Evolutionary conservation across 2,113 vertebrate species (phyloP).

Genomic region (Condylura cristata): DNA sequence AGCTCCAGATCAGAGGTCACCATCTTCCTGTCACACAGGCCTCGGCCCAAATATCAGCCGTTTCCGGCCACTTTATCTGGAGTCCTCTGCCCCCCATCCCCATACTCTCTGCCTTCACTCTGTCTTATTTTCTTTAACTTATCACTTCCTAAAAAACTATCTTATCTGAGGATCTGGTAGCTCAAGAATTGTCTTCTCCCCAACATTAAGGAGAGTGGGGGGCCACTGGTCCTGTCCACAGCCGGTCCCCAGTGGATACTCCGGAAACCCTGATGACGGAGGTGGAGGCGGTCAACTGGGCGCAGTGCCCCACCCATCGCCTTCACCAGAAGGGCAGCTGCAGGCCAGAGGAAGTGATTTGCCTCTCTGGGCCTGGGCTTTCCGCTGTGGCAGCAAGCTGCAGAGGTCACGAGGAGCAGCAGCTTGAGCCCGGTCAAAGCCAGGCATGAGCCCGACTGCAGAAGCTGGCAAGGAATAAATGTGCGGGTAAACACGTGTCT

Average conservation of each 20-base stretch:
- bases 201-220: not conserved
- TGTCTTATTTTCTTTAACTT: not conserved
- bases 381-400: not conserved
- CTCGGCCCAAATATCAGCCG: not conserved
- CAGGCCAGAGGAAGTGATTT: not conserved
- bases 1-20: not conserved
- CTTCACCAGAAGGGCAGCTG: not conserved
- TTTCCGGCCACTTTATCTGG: not conserved
- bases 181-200: not conserved
- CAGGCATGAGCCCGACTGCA: not conserved
- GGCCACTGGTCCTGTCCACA: not conserved
- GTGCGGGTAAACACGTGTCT: not conserved
- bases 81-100: not conserved
- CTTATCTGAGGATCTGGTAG: not conserved
- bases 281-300: too few species aligned
- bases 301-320: not conserved
- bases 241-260: not conserved
- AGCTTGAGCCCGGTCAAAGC: not conserved
- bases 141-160: constrained; percentile 20
- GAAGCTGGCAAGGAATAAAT: not conserved
- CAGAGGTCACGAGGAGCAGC: not conserved
- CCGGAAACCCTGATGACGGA: not conserved
- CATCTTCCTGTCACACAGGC: not conserved
- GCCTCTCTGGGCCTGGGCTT: not conserved
- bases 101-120: not conserved